Evolutionary conservation across 2,113 vertebrate species (phyloP), one percentile per base, ranked within the genome.

Genomic region (Sinosuthora webbiana): DNA sequence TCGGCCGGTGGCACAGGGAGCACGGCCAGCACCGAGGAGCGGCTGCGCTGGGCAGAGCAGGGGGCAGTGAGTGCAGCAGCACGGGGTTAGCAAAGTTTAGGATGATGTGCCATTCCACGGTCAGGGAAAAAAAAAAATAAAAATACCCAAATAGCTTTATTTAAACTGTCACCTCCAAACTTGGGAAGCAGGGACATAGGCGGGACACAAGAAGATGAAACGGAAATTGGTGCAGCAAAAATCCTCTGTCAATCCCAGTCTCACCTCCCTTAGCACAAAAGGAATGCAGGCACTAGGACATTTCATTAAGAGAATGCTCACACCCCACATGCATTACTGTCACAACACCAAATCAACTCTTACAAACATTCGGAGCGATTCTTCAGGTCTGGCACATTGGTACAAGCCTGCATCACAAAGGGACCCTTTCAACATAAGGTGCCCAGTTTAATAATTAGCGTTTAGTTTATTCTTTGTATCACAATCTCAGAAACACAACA

Each of bases 251-350:
- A 28, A 0, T 12, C 9, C 16, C 24, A 9, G 10, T 33, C 13
- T 11, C 30, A 17, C 22, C n/a, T 33, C 16, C 30, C 30, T 28
- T 0, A 6, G n/a, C 67, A 18, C 7, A 3, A 17, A 71, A 37
- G 37, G 3, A 11, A 7, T 2, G 42, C 0, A 2, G 33, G 52
- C 22, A 13, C 15, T 3, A 7, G 1, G 4, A 6, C 0, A 0
- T 11, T 35, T 7, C 23, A 3, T 52, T 64, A 2, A 1, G 63
- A 39, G 69, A 33, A 55, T 56, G 49, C 35, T 79, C 41, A 28
- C 49, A n/a, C 10, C 10, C 9, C 33, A 13, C 42, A 1, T 6
- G 4, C 7, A 2, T 11, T 37, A 3, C 67, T 30, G 22, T 10
- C 53, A 15, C 17, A 37, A 3, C n/a, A 55, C 5, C 56, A 80